A percentile compares a stretch with the other conserved stretches of the same genome.
phyloP scores from a whole-genome alignment of 2,888 invertebrate species.

The Hanleya hanleyi region DNA sequence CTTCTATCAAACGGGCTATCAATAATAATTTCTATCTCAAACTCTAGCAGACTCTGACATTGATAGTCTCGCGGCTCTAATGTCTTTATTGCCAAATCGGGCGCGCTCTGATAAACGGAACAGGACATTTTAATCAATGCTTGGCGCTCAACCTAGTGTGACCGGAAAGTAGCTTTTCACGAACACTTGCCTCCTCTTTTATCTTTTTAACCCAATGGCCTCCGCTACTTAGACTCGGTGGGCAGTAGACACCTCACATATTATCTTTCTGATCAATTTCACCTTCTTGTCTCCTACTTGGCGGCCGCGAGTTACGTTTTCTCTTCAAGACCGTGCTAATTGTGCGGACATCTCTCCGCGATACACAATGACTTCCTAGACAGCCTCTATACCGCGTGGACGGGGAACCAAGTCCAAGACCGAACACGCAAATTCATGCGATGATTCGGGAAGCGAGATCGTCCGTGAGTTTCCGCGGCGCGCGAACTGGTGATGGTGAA shows the following conservation, averaged over 20 bases:
- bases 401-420: not conserved
- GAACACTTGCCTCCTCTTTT: conserved; percentile 9
- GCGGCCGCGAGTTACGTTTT: not conserved
- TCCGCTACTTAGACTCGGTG: not conserved
- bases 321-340: not conserved
- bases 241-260: not conserved
- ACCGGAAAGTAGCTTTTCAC: not conserved
- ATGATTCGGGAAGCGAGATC: not conserved
- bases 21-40: not conserved
- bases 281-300: conserved; percentile 1
- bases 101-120: not conserved
- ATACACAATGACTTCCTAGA: not conserved
- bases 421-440: not conserved
- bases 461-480: not conserved
- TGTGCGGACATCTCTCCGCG: not conserved
- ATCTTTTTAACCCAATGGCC: conserved; percentile 11
- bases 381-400: not conserved
- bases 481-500: not conserved
- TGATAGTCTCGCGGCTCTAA: not conserved
- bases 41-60: not conserved
- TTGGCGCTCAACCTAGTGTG: not conserved
- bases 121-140: not conserved
- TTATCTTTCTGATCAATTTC: not conserved
- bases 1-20: conserved; percentile 1
- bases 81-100: not conserved